phyloP scores from a whole-genome alignment of 1,140 invertebrate genomes.

The Trichoplusia ni region DNA sequence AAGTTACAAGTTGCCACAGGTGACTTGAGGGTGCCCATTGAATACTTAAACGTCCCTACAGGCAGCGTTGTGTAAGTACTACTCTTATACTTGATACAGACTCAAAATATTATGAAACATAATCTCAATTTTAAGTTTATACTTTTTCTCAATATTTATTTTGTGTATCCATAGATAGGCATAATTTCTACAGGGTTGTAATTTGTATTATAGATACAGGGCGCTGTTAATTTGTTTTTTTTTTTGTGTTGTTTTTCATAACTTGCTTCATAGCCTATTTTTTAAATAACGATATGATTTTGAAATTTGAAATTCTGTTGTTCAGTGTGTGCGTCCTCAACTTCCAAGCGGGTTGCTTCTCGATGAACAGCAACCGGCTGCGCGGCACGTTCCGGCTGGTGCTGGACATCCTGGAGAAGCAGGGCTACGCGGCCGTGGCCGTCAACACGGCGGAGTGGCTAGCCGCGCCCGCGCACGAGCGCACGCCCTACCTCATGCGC shows the following conservation, averaged over 20 bases:
- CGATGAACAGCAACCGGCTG: conserved; percentile 73
- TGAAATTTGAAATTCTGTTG: conserved; percentile 2
- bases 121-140: too few relatives aligned
- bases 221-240: too few relatives aligned
- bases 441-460: conserved; percentile 64
- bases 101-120: too few relatives aligned
- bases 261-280: too few relatives aligned
- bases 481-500: conserved; percentile 62
- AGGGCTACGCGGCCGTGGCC: conserved; percentile 56
- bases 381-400: conserved; percentile 65
- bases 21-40: conserved; percentile 50
- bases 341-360: conserved; percentile 72
- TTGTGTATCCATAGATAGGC: too few relatives aligned
- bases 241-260: too few relatives aligned
- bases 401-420: conserved; percentile 63
- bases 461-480: conserved; percentile 57
- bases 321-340: conserved; percentile 68
- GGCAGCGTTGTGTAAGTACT: conserved; percentile 57
- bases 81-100: too few relatives aligned
- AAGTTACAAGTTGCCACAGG: conserved; percentile 34
- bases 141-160: too few relatives aligned
- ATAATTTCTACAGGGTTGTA: too few relatives aligned
- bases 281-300: neutral
- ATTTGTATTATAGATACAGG: too few relatives aligned
- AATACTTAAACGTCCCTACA: conserved; percentile 52